Evolutionary conservation across 2,113 vertebrate genomes (phyloP).

Genomic region (Puntigrus tetrazona): DNA sequence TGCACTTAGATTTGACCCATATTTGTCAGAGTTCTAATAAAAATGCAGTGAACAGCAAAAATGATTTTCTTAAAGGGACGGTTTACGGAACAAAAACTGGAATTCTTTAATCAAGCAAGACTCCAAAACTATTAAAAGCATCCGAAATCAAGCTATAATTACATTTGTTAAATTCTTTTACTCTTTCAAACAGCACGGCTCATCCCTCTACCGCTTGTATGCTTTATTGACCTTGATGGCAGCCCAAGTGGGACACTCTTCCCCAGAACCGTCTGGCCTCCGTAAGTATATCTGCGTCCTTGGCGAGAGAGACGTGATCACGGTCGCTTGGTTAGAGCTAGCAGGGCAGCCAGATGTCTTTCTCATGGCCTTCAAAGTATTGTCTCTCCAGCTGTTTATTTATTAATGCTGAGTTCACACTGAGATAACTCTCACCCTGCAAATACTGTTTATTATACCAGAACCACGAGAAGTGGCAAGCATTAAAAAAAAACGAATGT

Average conservation of each 20-base stretch:
- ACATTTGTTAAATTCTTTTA: background rate
- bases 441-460: constrained; percentile 55
- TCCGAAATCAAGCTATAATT: background rate
- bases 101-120: background rate
- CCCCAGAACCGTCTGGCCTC: constrained; percentile 17
- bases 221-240: constrained; percentile 31
- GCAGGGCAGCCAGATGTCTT: constrained; percentile 49
- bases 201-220: constrained; percentile 3
- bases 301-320: constrained; percentile 41
- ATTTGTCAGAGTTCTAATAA: background rate
- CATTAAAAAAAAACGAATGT: background rate
- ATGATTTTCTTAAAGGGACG: background rate
- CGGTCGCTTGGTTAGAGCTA: constrained; percentile 28
- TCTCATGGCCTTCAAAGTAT: constrained; percentile 50
- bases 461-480: constrained; percentile 36
- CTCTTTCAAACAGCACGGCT: background rate
- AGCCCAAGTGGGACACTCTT: constrained; percentile 28
- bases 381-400: constrained; percentile 54
- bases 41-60: background rate
- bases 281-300: constrained; percentile 42
- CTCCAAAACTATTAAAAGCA: no score
- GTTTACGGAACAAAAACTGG: background rate
- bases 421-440: constrained; percentile 37
- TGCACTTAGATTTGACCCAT: background rate
- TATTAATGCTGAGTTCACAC: constrained; percentile 53